Evolutionary conservation across 53 echinoderm and acorn worm genomes (phyloP).

Genomic region (Astropecten irregularis): DNA sequence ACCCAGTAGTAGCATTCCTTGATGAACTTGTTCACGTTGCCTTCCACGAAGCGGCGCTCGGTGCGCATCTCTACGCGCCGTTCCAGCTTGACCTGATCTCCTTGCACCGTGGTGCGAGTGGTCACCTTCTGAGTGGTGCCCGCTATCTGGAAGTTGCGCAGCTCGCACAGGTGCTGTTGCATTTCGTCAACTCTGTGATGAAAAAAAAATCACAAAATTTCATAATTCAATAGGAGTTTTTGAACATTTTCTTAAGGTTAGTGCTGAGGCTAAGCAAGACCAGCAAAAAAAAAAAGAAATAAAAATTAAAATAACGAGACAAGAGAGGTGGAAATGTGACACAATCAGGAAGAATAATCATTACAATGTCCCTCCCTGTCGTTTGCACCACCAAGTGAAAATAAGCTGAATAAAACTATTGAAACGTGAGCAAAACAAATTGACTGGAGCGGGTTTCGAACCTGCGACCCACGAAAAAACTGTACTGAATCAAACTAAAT

Average conservation of each 20-base stretch:
- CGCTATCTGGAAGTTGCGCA: slow-evolving; percentile 90
- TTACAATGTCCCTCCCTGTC: no score
- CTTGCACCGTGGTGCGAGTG: slow-evolving; percentile 75
- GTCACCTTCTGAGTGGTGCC: slow-evolving; percentile 89
- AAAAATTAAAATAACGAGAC: no score
- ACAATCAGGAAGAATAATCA: no score
- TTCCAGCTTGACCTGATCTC: slow-evolving; percentile 82
- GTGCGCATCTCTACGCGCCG: slow-evolving; percentile 88
- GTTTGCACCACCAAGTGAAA: no score
- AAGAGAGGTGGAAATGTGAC: no score
- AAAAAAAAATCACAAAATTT: background rate
- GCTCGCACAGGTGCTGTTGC: slow-evolving; percentile 72
- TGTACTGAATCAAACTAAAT: no score
- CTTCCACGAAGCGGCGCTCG: slow-evolving; percentile 86
- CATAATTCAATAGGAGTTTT: background rate
- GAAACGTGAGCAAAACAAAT: no score
- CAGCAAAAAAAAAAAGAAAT: no score
- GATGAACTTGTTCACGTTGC: slow-evolving; percentile 86
- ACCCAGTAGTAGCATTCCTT: slow-evolving; percentile 91
- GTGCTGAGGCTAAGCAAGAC: background rate
- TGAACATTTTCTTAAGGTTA: no score
- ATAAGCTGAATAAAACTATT: no score
- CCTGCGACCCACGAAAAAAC: no score
- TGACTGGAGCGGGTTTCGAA: no score
- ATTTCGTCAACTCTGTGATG: slow-evolving; percentile 70